Evolutionary conservation across 1,140 invertebrate species (phyloP), one percentile per base, ranked within the genome.

Genomic region (Camponotus floridanus): DNA sequence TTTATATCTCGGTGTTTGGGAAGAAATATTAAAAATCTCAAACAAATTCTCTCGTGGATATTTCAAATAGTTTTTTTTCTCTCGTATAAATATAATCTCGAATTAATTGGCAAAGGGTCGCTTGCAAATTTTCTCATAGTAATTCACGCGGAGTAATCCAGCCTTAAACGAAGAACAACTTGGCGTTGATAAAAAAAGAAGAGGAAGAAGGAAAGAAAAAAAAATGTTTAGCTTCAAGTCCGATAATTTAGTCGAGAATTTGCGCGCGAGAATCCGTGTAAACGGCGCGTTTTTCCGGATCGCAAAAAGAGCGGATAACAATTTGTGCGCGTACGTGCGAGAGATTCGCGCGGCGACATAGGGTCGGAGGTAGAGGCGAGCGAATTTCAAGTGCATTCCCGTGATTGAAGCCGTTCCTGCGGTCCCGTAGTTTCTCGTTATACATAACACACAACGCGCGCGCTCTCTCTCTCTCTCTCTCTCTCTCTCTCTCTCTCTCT

Each of bases 371-470:
- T 33, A 26, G 68, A 83, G 55, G 55, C 64, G 64, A 31, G 45
- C 64, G 68, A 39, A 61, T 83, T 74, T 57, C 36, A 62, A 33
- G 79, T 70, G 68, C 61, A 73, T 81, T 71, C 55, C 55, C 68
- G 31, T 36, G 79, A 83, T 83, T 62, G 79, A 71, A 81, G 51
- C 31, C 39, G 55, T 81, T 73, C 39, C 51, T 31, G 13, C 67
- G 61, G 55, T 36, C 51, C 36, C 55, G 55, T 15, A 13, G 36
- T 26, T 4, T 80, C 86, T 87, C 80, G 86, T 88, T 83, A 79
- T 64, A 26, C 15, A 48, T 13, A 26, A 26, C 26, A 57, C 48
- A 51, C 59, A 13, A 39, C 57, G 55, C 73, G 59, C 1, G 26
- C 26, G n/a, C n/a, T n/a, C n/a, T n/a, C 81, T 11, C 57, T 67